These are phyloP conservation scores for Acestrorhynchus altus DNA, from an alignment of 2,797 vertebrate genomes.

Conservation along the genomic window DNA sequence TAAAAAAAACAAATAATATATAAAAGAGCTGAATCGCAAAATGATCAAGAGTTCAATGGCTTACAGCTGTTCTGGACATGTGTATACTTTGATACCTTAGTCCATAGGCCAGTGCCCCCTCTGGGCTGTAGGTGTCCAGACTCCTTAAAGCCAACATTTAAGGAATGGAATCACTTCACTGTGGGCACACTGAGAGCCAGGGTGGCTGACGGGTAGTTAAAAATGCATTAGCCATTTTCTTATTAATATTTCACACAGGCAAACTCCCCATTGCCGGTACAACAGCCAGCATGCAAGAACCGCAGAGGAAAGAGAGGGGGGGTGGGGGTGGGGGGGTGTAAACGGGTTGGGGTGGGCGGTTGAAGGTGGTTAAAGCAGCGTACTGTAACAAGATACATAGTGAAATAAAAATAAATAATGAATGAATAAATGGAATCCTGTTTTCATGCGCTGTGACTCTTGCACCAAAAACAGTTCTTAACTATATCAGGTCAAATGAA, in stretches of 20 bases:
- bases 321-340: constrained; percentile 11
- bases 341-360: not conserved
- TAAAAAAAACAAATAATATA: too few species aligned
- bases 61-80: not conserved
- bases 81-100: not conserved
- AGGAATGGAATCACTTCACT: not conserved
- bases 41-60: not conserved
- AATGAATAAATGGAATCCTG: constrained; percentile 14
- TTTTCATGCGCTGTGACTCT: constrained; percentile 18
- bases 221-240: constrained; percentile 71
- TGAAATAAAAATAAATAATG: constrained; percentile 30
- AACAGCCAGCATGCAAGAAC: constrained; percentile 53
- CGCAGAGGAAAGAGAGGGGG: constrained; percentile 24
- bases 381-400: constrained; percentile 11
- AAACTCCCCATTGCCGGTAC: constrained; percentile 61
- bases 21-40: not conserved
- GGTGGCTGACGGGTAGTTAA: constrained; percentile 63
- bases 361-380: not conserved
- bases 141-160: constrained; percentile 11
- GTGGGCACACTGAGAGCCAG: constrained; percentile 32
- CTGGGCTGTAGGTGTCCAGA: constrained; percentile 33
- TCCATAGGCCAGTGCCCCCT: constrained; percentile 9
- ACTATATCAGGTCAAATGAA: constrained; percentile 4
- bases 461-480: constrained; percentile 13
- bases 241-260: constrained; percentile 75